These are phyloP conservation scores for Epiblema foenella DNA, from an alignment of 2,888 invertebrate genomes.

Conservation along the genomic window DNA sequence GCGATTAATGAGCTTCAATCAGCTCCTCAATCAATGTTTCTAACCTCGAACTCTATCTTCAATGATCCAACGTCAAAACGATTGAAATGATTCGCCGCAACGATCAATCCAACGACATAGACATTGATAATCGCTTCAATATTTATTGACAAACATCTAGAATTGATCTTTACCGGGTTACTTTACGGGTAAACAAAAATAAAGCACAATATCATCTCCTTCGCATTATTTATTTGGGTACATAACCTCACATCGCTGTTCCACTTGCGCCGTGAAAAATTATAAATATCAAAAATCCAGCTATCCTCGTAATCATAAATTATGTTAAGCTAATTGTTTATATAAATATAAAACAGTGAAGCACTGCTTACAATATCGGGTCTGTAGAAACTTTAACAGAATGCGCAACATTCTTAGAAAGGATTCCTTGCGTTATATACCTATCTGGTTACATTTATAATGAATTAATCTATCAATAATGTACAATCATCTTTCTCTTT, in stretches of 20 bases:
- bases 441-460: neutral
- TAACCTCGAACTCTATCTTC: too few relatives aligned
- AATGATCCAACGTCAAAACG: too few relatives aligned
- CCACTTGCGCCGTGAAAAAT: slow-evolving; percentile 68
- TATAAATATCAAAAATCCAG: slow-evolving; percentile 65
- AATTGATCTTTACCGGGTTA: too few relatives aligned
- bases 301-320: slow-evolving; percentile 39
- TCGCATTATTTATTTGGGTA: slow-evolving; percentile 72
- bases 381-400: slow-evolving; percentile 5
- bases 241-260: slow-evolving; percentile 63
- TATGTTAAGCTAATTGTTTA: slow-evolving; percentile 56
- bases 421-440: neutral
- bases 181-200: slow-evolving; percentile 33
- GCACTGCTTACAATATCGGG: slow-evolving; percentile 1
- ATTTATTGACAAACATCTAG: too few relatives aligned
- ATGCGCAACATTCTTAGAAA: neutral
- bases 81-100: too few relatives aligned
- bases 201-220: slow-evolving; percentile 54
- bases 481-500: neutral
- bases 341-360: slow-evolving; percentile 51
- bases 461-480: neutral
- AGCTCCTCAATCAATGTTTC: too few relatives aligned
- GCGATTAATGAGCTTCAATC: too few relatives aligned
- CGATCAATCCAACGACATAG: too few relatives aligned
- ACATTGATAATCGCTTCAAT: too few relatives aligned